Evolutionary conservation across 1,140 invertebrate genomes (phyloP).

Genomic region (Nephila pilipes): DNA sequence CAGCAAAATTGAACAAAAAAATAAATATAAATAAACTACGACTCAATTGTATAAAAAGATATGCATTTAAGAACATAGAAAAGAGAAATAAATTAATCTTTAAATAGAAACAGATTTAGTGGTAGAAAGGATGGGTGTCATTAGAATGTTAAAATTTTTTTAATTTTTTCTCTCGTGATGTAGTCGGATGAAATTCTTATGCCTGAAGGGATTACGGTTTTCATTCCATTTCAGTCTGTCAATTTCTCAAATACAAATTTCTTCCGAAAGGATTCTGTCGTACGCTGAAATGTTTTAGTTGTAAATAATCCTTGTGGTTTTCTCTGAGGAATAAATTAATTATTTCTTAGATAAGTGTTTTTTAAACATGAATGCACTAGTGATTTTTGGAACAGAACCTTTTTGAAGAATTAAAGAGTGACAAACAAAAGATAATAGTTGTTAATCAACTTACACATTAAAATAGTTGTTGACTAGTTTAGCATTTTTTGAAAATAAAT

Average conservation of each 20-base stretch:
- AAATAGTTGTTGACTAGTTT: too few species aligned
- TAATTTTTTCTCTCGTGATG: neutral
- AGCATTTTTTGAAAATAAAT: too few species aligned
- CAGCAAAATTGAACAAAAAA: too few species aligned
- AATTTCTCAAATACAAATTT: slow-evolving; percentile 49
- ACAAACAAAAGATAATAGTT: too few species aligned
- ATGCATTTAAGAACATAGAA: neutral
- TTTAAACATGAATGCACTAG: too few species aligned
- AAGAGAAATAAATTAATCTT: neutral
- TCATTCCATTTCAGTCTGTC: neutral
- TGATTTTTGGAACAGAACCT: too few species aligned
- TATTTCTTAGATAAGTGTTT: neutral
- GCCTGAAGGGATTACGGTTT: neutral
- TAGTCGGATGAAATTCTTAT: neutral
- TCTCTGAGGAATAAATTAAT: neutral
- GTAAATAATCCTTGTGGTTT: neutral
- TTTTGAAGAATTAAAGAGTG: too few species aligned
- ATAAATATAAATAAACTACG: neutral
- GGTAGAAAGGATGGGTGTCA: neutral
- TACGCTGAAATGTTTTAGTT: neutral
- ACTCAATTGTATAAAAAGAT: neutral
- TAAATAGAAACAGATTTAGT: neutral
- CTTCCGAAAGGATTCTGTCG: neutral
- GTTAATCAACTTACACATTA: too few species aligned
- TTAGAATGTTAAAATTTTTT: slow-evolving; percentile 36